Evolutionary conservation across 2,888 invertebrate genomes (phyloP).

Genomic region (Syritta pipiens): DNA sequence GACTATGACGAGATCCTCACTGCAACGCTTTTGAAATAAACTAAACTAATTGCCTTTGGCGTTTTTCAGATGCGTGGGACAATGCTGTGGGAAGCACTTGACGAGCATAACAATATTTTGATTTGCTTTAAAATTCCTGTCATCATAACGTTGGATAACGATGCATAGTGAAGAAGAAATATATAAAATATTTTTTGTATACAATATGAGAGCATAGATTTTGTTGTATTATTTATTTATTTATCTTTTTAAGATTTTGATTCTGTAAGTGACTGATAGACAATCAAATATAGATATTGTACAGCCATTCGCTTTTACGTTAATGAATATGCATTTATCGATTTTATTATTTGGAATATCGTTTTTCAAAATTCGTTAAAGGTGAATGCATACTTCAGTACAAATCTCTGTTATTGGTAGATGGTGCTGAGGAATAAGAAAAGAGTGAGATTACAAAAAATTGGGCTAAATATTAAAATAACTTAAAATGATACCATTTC

Average conservation of each 20-base stretch:
- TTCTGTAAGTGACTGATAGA: not conserved
- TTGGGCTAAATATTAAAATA: too few species aligned
- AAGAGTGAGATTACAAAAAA: too few species aligned
- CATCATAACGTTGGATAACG: slow-evolving; percentile 26
- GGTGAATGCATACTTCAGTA: too few species aligned
- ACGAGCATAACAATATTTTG: slow-evolving; percentile 72
- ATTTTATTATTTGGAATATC: too few species aligned
- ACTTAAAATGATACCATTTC: too few species aligned
- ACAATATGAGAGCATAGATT: slow-evolving; percentile 12
- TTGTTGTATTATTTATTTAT: slow-evolving; percentile 14
- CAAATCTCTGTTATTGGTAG: too few species aligned
- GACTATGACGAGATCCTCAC: too few species aligned
- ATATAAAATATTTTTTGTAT: slow-evolving; percentile 15
- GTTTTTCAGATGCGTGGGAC: slow-evolving; percentile 77
- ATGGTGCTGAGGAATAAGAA: too few species aligned
- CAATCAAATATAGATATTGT: not conserved
- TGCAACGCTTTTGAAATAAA: too few species aligned
- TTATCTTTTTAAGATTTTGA: not conserved
- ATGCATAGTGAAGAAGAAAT: too few species aligned
- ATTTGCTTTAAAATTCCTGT: slow-evolving; percentile 78
- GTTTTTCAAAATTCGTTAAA: not conserved
- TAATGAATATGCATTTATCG: slow-evolving; percentile 1
- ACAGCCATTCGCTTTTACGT: not conserved
- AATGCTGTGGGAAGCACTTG: slow-evolving; percentile 76
- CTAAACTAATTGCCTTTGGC: not conserved